Conservation (phyloP, 23 tunicate genomes). For the Phallusia fumigata region DNA sequence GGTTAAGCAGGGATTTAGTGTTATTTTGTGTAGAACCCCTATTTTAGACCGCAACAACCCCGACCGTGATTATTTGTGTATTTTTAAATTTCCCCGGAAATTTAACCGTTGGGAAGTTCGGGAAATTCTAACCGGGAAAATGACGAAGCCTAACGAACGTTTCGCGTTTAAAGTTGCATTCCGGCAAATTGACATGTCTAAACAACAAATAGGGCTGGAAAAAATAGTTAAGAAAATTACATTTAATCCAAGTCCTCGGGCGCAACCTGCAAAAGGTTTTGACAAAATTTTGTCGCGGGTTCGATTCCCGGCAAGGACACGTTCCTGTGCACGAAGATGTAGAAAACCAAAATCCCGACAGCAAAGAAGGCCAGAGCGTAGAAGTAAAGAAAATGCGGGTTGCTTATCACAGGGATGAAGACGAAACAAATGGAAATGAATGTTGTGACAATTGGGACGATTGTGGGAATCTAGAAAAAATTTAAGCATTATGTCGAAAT, state of each 20-base stretch:
- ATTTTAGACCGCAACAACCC: too few relatives aligned
- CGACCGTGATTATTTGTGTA: too few relatives aligned
- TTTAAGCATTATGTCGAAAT: neutral
- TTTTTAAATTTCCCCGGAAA: too few relatives aligned
- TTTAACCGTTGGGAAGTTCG: too few relatives aligned
- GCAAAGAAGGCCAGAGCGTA: conserved; percentile 7
- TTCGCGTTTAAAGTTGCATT: too few relatives aligned
- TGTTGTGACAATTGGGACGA: neutral
- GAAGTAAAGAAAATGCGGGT: conserved; percentile 15
- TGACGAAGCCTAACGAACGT: too few relatives aligned
- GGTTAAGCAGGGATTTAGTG: too few relatives aligned
- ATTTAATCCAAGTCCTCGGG: neutral
- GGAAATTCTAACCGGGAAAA: too few relatives aligned
- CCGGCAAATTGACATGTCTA: too few relatives aligned
- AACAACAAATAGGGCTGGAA: too few relatives aligned
- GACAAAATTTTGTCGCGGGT: neutral
- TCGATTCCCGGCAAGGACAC: neutral
- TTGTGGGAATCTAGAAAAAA: conserved; percentile 2
- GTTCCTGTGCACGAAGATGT: neutral
- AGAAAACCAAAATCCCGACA: neutral
- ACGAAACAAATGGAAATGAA: conserved; percentile 4
- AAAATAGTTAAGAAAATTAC: too few relatives aligned
- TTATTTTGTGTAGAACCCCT: too few relatives aligned
- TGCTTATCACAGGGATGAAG: conserved; percentile 3
- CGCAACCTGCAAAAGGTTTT: conserved; percentile 3